Evolutionary conservation across 2,797 vertebrate genomes (phyloP), one percentile per base, ranked within the genome.

Genomic region (Sebastes hubbsi): DNA sequence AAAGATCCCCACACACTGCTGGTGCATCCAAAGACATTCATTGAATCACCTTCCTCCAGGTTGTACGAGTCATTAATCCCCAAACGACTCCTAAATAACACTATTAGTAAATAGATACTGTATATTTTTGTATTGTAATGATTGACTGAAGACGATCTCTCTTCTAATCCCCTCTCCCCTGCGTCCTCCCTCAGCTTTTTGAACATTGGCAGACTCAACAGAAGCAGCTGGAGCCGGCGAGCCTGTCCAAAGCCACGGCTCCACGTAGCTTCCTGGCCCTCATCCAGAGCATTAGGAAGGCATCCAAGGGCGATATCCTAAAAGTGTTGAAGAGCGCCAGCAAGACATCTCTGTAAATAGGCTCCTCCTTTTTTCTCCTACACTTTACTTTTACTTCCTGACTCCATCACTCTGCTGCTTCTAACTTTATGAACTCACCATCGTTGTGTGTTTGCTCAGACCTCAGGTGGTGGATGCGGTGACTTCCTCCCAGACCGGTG

Each of bases 401-500:
- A 82, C 36, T 38, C 27, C 20, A 30, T 52, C 34, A 8, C n/a
- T 54, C 61, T 13, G 64, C 30, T 27, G 14, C 49, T 67, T 59
- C 10, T 42, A 46, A 46, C 24, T 46, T 60, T 62, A 25, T 70
- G 5, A 18, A 69, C 32, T 62, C 7, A 58, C 9, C 5, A 2
- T 29, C 8, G 1, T 6, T 69, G 25, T 81, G 14, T 82, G 14
- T 83, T 73, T 82, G 75, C 81, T 77, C 86, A 99, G 99, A 73
- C 98, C 98, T 18, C 99, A 99, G 92, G 80, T 98, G 76, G 97
- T 99, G 79, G 99, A 99, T 76, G 97, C 98, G 0, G 94, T 99
- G 84, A 98, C 98, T 6, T 98, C 97, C 0, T 95, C 98, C 67
- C 98, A 99, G 94, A 99, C 98, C 1, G 34, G 93, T n/a, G 96